phyloP scores from a whole-genome alignment of 2,113 vertebrate genomes.

The Circaetus gallicus region DNA sequence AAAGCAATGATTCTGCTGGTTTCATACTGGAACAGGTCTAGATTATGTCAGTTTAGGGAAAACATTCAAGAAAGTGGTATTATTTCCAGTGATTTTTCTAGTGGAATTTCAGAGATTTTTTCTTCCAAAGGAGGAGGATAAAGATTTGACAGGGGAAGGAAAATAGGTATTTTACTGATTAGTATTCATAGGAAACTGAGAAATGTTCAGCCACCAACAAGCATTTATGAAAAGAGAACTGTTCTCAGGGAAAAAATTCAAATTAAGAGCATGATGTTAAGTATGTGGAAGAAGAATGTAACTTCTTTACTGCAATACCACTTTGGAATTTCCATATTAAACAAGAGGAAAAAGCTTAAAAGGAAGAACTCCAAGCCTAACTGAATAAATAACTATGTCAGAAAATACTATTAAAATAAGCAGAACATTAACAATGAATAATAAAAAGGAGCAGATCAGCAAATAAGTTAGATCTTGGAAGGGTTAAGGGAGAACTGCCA shows the following conservation, averaged over 20 bases:
- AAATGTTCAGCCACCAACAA: background rate
- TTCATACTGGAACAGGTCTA: background rate
- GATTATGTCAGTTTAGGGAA: background rate
- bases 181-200: background rate
- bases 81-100: background rate
- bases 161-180: background rate
- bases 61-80: background rate
- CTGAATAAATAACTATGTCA: background rate
- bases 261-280: background rate
- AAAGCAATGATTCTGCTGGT: background rate
- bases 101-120: background rate
- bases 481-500: background rate
- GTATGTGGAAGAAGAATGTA: background rate
- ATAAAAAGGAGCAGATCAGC: background rate
- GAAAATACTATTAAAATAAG: constrained; percentile 14
- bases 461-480: background rate
- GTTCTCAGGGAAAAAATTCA: background rate
- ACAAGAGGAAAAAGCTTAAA: background rate
- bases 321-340: background rate
- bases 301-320: background rate
- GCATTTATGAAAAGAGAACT: background rate
- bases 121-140: background rate
- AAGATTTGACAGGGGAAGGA: background rate
- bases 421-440: background rate
- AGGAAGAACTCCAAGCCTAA: background rate